A percentile compares a stretch with the other conserved stretches of the same genome.
Evolutionary conservation across 2,113 vertebrate genomes (phyloP).

Genomic region (Elgaria multicarinata): DNA sequence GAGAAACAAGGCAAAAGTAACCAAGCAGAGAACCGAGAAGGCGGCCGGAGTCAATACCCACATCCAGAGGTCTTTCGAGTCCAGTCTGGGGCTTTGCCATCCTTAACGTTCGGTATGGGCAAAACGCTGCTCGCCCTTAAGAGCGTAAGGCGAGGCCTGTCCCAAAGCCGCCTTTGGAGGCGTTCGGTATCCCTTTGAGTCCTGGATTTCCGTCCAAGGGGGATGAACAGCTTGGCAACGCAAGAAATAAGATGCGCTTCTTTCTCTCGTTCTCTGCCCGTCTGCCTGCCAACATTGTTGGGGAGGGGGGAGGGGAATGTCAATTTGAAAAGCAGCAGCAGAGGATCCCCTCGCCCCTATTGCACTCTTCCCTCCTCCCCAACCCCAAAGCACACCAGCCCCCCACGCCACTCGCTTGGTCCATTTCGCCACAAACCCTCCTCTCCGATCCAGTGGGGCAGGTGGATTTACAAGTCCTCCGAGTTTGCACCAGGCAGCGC

Average conservation of each 20-base stretch:
- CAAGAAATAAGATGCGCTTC: too few species aligned
- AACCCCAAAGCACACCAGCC: neutral
- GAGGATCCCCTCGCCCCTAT: neutral
- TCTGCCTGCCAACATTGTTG: rapidly evolving
- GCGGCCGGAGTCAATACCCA: constrained; percentile 69
- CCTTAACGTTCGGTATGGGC: constrained; percentile 69
- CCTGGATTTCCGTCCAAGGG: neutral
- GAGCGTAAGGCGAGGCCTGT: neutral
- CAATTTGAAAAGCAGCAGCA: neutral
- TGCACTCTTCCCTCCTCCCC: neutral
- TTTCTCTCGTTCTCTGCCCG: neutral
- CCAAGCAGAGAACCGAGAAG: constrained; percentile 46
- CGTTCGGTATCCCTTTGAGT: neutral
- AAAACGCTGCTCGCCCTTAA: constrained; percentile 38
- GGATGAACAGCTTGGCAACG: neutral
- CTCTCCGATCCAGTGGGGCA: neutral
- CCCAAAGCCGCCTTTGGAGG: rapidly evolving
- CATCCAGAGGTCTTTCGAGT: constrained; percentile 64
- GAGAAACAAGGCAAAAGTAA: constrained; percentile 73
- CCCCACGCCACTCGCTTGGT: constrained; percentile 21
- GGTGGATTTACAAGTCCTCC: too few species aligned
- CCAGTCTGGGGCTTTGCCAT: constrained; percentile 65
- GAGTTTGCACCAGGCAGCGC: neutral
- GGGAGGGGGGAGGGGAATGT: neutral
- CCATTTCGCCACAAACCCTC: neutral